phyloP scores from a whole-genome alignment of 2,113 vertebrate genomes.

The Suricata suricatta region DNA sequence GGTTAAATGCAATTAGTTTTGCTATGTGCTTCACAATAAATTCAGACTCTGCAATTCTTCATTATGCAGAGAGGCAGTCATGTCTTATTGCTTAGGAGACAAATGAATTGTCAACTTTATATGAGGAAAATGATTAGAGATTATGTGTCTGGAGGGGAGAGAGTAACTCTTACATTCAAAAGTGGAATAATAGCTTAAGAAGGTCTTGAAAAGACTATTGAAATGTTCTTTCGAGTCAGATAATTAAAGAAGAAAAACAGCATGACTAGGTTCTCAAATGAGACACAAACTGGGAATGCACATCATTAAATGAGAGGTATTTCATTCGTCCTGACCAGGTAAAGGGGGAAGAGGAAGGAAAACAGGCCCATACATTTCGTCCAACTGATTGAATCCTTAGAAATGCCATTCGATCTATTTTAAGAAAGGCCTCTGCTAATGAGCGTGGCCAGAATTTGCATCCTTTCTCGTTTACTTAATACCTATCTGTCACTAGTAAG shows the following conservation, averaged over 20 bases:
- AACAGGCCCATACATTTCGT: background rate
- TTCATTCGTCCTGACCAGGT: slow-evolving; percentile 40
- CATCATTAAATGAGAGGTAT: slow-evolving; percentile 4
- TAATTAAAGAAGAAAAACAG: slow-evolving; percentile 56
- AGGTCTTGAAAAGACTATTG: slow-evolving; percentile 56
- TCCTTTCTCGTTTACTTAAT: slow-evolving; percentile 4
- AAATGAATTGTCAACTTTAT: slow-evolving; percentile 75
- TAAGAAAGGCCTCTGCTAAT: background rate
- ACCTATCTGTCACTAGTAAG: background rate
- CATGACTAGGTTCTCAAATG: slow-evolving; percentile 9
- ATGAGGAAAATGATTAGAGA: slow-evolving; percentile 68
- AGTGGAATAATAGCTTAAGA: slow-evolving; percentile 66
- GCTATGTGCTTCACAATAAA: slow-evolving; percentile 70
- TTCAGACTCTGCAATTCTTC: slow-evolving; percentile 49
- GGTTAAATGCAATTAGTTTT: slow-evolving; percentile 70
- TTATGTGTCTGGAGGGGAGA: slow-evolving; percentile 63
- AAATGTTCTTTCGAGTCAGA: slow-evolving; percentile 59
- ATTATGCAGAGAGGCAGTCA: slow-evolving; percentile 64
- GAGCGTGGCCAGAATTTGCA: background rate
- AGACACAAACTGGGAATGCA: background rate
- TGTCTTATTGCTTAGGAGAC: slow-evolving; percentile 73
- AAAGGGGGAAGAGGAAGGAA: background rate
- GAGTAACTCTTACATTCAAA: slow-evolving; percentile 61
- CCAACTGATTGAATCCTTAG: background rate
- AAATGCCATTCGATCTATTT: background rate